Percentiles rank a stretch among this genome's conserved stretches.
Evolutionary conservation across 2,888 invertebrate species (phyloP).

Genomic region (Electrophaes corylata): DNA sequence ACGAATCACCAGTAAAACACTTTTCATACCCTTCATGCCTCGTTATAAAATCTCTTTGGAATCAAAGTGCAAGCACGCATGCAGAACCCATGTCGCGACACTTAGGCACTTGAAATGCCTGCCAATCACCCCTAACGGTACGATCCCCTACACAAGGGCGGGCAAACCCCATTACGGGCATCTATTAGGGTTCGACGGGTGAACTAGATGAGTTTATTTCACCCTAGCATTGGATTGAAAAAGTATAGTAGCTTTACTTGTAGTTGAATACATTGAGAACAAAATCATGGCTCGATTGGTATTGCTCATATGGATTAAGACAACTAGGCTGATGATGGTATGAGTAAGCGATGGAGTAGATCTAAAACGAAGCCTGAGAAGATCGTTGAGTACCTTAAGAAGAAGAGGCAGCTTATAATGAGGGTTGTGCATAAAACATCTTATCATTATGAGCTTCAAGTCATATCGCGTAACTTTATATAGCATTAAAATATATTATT

Average conservation of each 20-base stretch:
- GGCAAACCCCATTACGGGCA: conserved; percentile 49
- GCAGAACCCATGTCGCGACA: conserved; percentile 24
- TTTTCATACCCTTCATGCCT: neutral
- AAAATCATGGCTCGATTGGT: neutral
- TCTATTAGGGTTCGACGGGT: conserved; percentile 41
- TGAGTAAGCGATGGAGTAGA: no score
- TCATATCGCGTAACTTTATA: no score
- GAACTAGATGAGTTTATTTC: conserved; percentile 27
- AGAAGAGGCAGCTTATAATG: no score
- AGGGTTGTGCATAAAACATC: no score
- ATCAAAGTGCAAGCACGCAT: conserved; percentile 1
- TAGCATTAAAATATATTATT: no score
- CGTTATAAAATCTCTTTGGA: neutral
- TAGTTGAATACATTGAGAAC: neutral
- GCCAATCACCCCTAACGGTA: conserved; percentile 48
- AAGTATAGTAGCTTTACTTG: no score
- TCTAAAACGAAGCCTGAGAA: no score
- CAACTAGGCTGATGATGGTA: no score
- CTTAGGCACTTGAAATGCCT: conserved; percentile 38
- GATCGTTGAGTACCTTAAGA: no score
- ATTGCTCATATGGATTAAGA: no score
- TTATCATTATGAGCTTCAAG: no score
- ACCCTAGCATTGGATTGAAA: conserved; percentile 13
- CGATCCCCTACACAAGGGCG: conserved; percentile 46
- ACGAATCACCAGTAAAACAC: neutral